phyloP scores from a whole-genome alignment of 2,113 vertebrate genomes.

The Cervus canadensis region DNA sequence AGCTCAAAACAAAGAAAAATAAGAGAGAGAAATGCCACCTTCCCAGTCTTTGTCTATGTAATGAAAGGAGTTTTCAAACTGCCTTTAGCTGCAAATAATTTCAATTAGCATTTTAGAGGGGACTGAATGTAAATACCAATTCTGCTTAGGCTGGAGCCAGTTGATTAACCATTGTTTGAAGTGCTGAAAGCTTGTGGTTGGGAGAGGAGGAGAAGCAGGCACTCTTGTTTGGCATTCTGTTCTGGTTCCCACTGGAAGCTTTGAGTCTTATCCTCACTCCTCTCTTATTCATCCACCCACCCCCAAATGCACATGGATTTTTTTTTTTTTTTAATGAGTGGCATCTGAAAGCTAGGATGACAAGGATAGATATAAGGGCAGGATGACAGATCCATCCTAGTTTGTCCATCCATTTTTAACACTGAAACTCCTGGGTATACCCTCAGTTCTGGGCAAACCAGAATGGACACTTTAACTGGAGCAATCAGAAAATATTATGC shows the following conservation, averaged over 20 bases:
- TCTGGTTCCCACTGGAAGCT: neutral
- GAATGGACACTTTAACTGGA: neutral
- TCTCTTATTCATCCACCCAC: neutral
- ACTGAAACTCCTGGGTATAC: neutral
- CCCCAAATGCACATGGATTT: neutral
- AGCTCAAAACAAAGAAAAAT: slow-evolving; percentile 40
- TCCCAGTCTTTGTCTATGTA: slow-evolving; percentile 36
- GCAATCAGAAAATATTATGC: neutral
- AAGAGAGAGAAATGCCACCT: slow-evolving; percentile 20
- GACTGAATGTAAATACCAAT: slow-evolving; percentile 58
- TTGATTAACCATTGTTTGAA: slow-evolving; percentile 60
- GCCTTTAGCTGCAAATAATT: slow-evolving; percentile 63
- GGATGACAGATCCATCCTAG: neutral
- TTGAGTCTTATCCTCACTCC: neutral
- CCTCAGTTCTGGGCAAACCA: neutral
- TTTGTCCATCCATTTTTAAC: neutral
- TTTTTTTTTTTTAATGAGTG: neutral
- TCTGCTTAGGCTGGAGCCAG: neutral
- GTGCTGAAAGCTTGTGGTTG: slow-evolving; percentile 17
- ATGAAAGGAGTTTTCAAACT: slow-evolving; percentile 68
- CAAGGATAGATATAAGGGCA: neutral
- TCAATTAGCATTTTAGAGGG: slow-evolving; percentile 70
- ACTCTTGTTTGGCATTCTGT: slow-evolving; percentile 10
- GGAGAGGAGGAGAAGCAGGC: neutral
- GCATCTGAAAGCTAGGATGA: neutral